Percentiles rank a stretch among this genome's conserved stretches.
Conservation (phyloP, 2,113 vertebrate genomes). For the Oophaga pumilio region DNA sequence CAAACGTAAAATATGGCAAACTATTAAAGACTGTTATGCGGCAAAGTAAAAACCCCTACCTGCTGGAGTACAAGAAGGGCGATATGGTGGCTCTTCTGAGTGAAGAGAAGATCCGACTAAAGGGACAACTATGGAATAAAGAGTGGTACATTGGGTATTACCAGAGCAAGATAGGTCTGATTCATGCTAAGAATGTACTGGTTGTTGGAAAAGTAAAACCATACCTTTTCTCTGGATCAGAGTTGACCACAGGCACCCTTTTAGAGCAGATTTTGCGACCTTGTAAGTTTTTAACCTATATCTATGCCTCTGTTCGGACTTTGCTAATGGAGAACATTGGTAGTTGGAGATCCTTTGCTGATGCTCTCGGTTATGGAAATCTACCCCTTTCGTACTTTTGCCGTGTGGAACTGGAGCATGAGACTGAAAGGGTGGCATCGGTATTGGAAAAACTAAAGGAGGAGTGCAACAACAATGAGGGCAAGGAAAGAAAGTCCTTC, state of each 20-base stretch:
- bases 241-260: constrained; percentile 84
- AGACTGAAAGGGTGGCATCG: constrained; percentile 88
- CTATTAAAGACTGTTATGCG: constrained; percentile 91
- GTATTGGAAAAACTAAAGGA: constrained; percentile 95
- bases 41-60: constrained; percentile 90
- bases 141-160: constrained; percentile 97
- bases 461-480: constrained; percentile 87
- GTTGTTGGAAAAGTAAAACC: constrained; percentile 85
- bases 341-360: constrained; percentile 90
- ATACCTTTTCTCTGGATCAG: constrained; percentile 80
- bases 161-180: constrained; percentile 87
- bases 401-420: constrained; percentile 86
- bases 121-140: constrained; percentile 94
- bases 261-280: constrained; percentile 91
- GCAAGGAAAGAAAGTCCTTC: constrained; percentile 91
- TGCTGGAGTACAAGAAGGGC: constrained; percentile 94
- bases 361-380: constrained; percentile 85
- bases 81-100: constrained; percentile 87
- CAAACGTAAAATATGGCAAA: constrained; percentile 88
- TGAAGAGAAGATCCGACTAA: constrained; percentile 90
- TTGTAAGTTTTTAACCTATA: constrained; percentile 96
- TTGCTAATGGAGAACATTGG: constrained; percentile 94
- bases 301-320: constrained; percentile 92
- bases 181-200: constrained; percentile 91
- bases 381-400: constrained; percentile 87